Evolutionary conservation across 2,888 invertebrate genomes (phyloP).

Genomic region (Idaea aversata): DNA sequence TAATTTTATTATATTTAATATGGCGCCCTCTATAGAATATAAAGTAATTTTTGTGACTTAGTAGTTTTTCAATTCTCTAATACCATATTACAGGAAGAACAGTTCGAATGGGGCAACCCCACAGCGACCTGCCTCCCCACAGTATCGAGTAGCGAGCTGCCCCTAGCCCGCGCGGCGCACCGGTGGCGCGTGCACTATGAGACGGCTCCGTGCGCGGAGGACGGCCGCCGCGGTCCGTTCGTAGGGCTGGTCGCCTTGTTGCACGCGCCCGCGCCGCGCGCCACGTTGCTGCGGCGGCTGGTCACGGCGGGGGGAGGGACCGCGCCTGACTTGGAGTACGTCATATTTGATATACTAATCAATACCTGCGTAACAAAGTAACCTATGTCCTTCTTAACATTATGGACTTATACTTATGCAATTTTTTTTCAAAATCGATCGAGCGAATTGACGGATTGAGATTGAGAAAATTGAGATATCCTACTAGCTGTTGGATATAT

Average conservation of each 20-base stretch:
- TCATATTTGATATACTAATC: not conserved
- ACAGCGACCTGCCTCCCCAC: slow-evolving; percentile 76
- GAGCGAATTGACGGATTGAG: no score
- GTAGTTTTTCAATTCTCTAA: not conserved
- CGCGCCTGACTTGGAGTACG: slow-evolving; percentile 82
- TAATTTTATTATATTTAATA: no score
- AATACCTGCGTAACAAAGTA: not conserved
- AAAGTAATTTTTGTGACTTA: no score
- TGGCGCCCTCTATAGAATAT: no score
- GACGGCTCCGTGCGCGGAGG: slow-evolving; percentile 61
- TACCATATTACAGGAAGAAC: slow-evolving; percentile 82
- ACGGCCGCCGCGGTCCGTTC: slow-evolving; percentile 72
- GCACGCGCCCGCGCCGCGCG: slow-evolving; percentile 80
- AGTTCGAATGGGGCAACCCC: slow-evolving; percentile 92
- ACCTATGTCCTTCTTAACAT: no score
- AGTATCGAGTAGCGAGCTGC: slow-evolving; percentile 64
- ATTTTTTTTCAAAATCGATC: no score
- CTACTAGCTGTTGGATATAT: no score
- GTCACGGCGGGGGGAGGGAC: slow-evolving; percentile 88
- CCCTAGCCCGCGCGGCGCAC: slow-evolving; percentile 81
- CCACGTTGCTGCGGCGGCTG: slow-evolving; percentile 83
- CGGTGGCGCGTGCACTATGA: slow-evolving; percentile 82
- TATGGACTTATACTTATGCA: no score
- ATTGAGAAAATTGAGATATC: no score
- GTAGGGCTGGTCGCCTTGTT: slow-evolving; percentile 75